Conservation (phyloP, 2,888 invertebrate species). For the Hydraecia micacea region DNA sequence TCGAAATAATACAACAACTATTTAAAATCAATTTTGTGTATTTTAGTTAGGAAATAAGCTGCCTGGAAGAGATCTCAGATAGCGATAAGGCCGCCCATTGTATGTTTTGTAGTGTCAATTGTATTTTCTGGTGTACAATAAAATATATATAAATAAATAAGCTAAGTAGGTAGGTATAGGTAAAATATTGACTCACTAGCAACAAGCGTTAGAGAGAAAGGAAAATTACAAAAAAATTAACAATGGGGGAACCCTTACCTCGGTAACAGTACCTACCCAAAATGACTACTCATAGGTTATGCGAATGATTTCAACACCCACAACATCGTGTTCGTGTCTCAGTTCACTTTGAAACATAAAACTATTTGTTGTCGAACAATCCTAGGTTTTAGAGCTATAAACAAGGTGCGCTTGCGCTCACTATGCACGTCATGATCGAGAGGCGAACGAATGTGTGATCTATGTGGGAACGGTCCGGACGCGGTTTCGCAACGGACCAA, state of each 20-base stretch:
- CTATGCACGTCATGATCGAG: slow-evolving; percentile 69
- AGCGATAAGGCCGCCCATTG: neutral
- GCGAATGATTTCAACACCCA: slow-evolving; percentile 18
- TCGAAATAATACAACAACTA: neutral
- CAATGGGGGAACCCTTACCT: neutral
- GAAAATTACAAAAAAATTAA: neutral
- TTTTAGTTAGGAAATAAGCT: neutral
- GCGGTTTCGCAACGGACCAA: slow-evolving; percentile 79
- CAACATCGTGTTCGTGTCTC: slow-evolving; percentile 17
- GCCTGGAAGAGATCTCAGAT: neutral
- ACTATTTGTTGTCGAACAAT: slow-evolving; percentile 34
- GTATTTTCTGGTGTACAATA: neutral
- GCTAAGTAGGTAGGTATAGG: neutral
- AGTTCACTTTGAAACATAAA: slow-evolving; percentile 37
- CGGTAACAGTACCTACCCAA: neutral
- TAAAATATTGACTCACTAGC: neutral
- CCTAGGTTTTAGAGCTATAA: slow-evolving; percentile 40
- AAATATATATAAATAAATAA: neutral
- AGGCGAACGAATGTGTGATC: slow-evolving; percentile 75
- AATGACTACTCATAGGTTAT: neutral
- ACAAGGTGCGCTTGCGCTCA: slow-evolving; percentile 54
- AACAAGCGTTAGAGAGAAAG: neutral
- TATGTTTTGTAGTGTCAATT: neutral
- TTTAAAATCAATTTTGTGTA: neutral
- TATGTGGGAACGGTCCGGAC: slow-evolving; percentile 75